Evolutionary conservation across 2,888 invertebrate genomes (phyloP).

Genomic region (Apomyelois bistriatella): DNA sequence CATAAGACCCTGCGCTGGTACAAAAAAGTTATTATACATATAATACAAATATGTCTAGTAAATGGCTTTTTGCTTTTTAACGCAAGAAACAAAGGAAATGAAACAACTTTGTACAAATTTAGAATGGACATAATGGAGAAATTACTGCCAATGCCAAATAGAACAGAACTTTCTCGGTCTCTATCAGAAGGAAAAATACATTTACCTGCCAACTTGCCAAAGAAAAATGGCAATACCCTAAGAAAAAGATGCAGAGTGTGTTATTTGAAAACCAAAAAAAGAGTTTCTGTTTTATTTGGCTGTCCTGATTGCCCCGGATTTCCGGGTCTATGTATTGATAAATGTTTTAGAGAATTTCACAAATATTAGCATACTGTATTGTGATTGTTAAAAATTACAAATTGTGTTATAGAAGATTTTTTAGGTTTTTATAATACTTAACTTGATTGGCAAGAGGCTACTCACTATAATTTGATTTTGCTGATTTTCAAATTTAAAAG

Average conservation of each 20-base stretch:
- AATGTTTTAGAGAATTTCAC: conserved; percentile 6
- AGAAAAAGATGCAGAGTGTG: conserved; percentile 8
- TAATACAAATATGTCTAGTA: not conserved
- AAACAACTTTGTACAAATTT: conserved; percentile 8
- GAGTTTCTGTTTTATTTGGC: conserved; percentile 1
- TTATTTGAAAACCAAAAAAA: conserved; percentile 1
- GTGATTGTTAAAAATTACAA: no score
- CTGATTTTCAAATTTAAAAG: conserved; percentile 3
- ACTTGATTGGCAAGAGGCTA: no score
- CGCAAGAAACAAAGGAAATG: conserved; percentile 17
- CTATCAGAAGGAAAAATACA: conserved; percentile 5
- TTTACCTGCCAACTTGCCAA: conserved; percentile 9
- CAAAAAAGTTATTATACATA: conserved; percentile 18
- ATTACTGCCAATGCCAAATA: not conserved
- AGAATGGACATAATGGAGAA: not conserved
- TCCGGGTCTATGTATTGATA: conserved; percentile 4
- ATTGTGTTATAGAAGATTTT: no score
- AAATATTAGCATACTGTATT: not conserved
- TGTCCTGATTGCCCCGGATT: conserved; percentile 4
- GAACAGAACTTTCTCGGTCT: not conserved
- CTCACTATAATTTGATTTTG: not conserved
- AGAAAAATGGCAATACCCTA: not conserved
- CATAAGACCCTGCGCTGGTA: conserved; percentile 23
- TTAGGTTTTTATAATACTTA: no score
- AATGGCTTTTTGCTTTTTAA: conserved; percentile 18